phyloP scores from a whole-genome alignment of 2,797 vertebrate genomes.

The Esox lucius region DNA sequence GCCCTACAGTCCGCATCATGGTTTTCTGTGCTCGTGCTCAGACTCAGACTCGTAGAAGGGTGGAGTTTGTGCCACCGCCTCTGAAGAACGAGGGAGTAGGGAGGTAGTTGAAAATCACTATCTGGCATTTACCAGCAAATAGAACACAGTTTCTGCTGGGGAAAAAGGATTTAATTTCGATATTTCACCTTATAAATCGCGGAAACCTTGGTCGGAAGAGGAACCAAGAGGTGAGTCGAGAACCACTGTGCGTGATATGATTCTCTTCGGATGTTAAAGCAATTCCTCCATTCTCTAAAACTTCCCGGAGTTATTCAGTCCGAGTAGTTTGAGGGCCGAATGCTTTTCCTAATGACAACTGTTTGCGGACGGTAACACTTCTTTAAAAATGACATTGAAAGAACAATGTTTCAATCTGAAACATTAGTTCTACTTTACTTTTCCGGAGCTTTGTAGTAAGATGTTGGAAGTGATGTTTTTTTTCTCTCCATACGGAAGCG shows the following conservation, averaged over 20 bases:
- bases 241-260: constrained; percentile 4
- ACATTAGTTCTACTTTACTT: neutral
- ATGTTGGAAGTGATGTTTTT: neutral
- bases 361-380: neutral
- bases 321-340: neutral
- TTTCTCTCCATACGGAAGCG: neutral
- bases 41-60: constrained; percentile 66
- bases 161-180: constrained; percentile 29
- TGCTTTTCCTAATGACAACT: neutral
- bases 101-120: constrained; percentile 49
- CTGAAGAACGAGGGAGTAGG: constrained; percentile 43
- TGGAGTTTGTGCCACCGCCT: constrained; percentile 54
- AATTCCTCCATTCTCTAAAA: neutral
- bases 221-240: constrained; percentile 39
- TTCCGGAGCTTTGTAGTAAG: neutral
- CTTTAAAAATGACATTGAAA: neutral
- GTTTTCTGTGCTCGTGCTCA: constrained; percentile 38
- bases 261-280: neutral
- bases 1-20: constrained; percentile 12
- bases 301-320: neutral
- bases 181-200: constrained; percentile 19
- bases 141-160: constrained; percentile 40
- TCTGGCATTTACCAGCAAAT: constrained; percentile 51
- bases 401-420: neutral
- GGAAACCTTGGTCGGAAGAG: constrained; percentile 14